phyloP scores from a whole-genome alignment of 1,140 invertebrate genomes.

The Ceratosolen solmsi region DNA sequence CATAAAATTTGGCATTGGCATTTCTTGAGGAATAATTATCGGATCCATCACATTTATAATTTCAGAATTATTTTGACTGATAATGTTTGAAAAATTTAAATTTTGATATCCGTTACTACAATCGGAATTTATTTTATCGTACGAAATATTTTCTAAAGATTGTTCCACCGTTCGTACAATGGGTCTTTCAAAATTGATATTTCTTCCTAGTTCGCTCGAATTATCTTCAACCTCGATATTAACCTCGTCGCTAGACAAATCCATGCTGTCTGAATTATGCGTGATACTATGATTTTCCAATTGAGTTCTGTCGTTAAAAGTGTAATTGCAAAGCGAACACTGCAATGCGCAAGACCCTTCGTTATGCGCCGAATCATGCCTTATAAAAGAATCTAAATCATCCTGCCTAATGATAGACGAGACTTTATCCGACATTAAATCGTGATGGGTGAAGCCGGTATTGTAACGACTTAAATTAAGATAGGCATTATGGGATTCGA shows the following conservation, averaged over 20 bases:
- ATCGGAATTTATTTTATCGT: slow-evolving; percentile 52
- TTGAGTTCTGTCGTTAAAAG: slow-evolving; percentile 64
- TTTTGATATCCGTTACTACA: slow-evolving; percentile 56
- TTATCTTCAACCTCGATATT: slow-evolving; percentile 64
- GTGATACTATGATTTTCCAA: slow-evolving; percentile 64
- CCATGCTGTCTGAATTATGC: slow-evolving; percentile 60
- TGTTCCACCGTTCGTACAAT: slow-evolving; percentile 56
- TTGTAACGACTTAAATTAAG: slow-evolving; percentile 58
- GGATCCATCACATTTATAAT: slow-evolving; percentile 6
- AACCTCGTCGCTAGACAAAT: slow-evolving; percentile 64
- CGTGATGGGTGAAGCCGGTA: slow-evolving; percentile 47
- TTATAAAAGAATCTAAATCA: slow-evolving; percentile 52
- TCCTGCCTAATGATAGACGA: slow-evolving; percentile 52
- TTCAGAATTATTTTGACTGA: slow-evolving; percentile 21
- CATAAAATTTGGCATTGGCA: background rate
- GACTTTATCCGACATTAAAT: slow-evolving; percentile 46
- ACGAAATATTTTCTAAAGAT: slow-evolving; percentile 60
- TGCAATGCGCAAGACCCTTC: slow-evolving; percentile 62
- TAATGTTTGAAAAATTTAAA: slow-evolving; percentile 44
- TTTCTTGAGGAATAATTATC: background rate
- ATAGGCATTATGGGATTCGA: slow-evolving; percentile 64
- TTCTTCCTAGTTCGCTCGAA: slow-evolving; percentile 59
- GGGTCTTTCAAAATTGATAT: slow-evolving; percentile 57
- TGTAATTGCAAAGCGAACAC: slow-evolving; percentile 66
- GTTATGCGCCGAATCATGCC: slow-evolving; percentile 51